Evolutionary conservation across 2,113 vertebrate species (phyloP).

Genomic region (Pteruthius melanotis): DNA sequence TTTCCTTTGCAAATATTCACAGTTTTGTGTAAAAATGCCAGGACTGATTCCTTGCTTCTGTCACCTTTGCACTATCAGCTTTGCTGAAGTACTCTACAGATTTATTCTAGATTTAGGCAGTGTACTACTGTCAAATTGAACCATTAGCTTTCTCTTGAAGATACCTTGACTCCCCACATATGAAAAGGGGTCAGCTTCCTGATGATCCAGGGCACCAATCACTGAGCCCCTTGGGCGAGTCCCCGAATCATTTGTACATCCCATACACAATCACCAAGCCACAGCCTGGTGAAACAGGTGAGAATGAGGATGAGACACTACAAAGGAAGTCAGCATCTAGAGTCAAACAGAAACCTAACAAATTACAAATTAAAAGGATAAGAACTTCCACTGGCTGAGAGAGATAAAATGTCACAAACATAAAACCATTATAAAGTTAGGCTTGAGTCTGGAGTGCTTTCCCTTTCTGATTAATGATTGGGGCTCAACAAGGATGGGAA

Average conservation of each 20-base stretch:
- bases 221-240: not conserved
- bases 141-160: not conserved
- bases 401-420: conserved; percentile 77
- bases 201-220: not conserved
- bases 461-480: conserved; percentile 78
- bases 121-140: not conserved
- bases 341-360: conserved; percentile 39
- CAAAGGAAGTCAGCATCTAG: not conserved
- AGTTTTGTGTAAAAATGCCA: not conserved
- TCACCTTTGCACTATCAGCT: not conserved
- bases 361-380: conserved; percentile 68
- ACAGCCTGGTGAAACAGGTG: not conserved
- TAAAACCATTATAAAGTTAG: conserved; percentile 74
- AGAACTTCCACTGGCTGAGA: conserved; percentile 59
- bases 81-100: not conserved
- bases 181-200: not conserved
- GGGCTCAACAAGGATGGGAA: conserved; percentile 69
- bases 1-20: not conserved
- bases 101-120: not conserved
- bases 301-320: not conserved
- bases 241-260: not conserved
- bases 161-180: not conserved
- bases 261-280: not conserved
- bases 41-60: not conserved
- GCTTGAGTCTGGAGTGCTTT: conserved; percentile 64